Percentiles rank a stretch among this genome's conserved stretches.
Conservation (phyloP, 2,888 invertebrate genomes). For the Parapristionchus giblindavisi region DNA sequence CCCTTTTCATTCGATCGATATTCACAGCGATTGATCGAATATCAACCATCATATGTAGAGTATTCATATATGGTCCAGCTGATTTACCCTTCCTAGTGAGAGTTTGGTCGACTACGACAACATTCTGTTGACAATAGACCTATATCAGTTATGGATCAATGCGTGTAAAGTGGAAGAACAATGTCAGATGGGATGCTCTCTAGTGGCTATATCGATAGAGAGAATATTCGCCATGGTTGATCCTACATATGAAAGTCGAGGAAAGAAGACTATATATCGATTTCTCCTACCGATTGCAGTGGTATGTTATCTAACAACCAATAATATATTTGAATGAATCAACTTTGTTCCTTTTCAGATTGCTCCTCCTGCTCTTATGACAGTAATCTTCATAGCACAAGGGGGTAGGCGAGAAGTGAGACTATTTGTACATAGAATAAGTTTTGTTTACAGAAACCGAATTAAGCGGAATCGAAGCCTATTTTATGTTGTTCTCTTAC, state of each 20-base stretch:
- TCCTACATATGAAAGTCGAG: not conserved
- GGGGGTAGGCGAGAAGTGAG: no score
- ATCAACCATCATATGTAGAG: not conserved
- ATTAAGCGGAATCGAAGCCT: not conserved
- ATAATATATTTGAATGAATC: not conserved
- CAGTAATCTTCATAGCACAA: not conserved
- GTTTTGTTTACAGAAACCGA: not conserved
- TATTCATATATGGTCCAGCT: not conserved
- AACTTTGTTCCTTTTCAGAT: not conserved
- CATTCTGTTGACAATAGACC: conserved; percentile 5
- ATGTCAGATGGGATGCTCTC: conserved; percentile 14
- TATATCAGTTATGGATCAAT: no score
- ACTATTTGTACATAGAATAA: no score
- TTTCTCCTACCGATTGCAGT: not conserved
- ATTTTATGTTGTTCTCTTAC: not conserved
- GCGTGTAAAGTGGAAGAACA: no score
- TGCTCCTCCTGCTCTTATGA: not conserved
- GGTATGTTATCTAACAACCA: not conserved
- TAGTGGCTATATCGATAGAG: conserved; percentile 20
- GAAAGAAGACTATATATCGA: not conserved
- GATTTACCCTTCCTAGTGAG: conserved; percentile 3
- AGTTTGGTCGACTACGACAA: not conserved
- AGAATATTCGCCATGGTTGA: conserved; percentile 11
- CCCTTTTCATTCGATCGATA: not conserved
- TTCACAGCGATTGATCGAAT: not conserved